phyloP scores from a whole-genome alignment of 2,888 invertebrate species.

The Acleris sparsana region DNA sequence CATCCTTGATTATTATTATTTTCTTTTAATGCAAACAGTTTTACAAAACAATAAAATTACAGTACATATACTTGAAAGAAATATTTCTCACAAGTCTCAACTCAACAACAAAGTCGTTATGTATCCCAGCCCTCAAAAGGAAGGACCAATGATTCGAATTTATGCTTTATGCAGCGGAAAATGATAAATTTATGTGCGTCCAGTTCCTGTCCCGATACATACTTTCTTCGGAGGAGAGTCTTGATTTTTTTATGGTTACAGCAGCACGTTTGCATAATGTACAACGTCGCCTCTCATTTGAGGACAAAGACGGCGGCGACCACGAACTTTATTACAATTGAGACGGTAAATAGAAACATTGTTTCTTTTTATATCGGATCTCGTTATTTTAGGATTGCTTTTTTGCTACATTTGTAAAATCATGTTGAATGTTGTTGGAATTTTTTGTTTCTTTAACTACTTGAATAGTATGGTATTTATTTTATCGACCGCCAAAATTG shows the following conservation, averaged over 20 bases:
- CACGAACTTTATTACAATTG: slow-evolving; percentile 22
- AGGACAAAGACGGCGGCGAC: slow-evolving; percentile 32
- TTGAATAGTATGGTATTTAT: too few species aligned
- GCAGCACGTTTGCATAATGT: slow-evolving; percentile 75
- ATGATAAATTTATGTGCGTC: slow-evolving; percentile 81
- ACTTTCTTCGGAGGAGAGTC: slow-evolving; percentile 58
- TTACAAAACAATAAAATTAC: too few species aligned
- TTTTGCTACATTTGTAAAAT: not conserved
- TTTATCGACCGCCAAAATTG: too few species aligned
- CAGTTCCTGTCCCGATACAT: slow-evolving; percentile 73
- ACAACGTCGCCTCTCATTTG: slow-evolving; percentile 45
- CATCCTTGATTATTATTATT: too few species aligned
- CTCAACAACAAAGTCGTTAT: slow-evolving; percentile 48
- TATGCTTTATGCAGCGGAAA: slow-evolving; percentile 83
- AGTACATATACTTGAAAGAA: not conserved
- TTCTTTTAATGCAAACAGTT: too few species aligned
- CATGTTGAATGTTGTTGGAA: too few species aligned
- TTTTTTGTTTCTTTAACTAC: too few species aligned
- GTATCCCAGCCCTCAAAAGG: slow-evolving; percentile 55
- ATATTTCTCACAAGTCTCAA: slow-evolving; percentile 12
- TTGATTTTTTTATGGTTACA: slow-evolving; percentile 75
- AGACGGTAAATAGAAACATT: slow-evolving; percentile 25
- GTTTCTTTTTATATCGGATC: slow-evolving; percentile 19
- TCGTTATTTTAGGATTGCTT: slow-evolving; percentile 10
- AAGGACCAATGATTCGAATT: slow-evolving; percentile 80